Base-by-base conservation (phyloP, 2,113 vertebrate genomes). In the Typhlomys cinereus region DNA sequence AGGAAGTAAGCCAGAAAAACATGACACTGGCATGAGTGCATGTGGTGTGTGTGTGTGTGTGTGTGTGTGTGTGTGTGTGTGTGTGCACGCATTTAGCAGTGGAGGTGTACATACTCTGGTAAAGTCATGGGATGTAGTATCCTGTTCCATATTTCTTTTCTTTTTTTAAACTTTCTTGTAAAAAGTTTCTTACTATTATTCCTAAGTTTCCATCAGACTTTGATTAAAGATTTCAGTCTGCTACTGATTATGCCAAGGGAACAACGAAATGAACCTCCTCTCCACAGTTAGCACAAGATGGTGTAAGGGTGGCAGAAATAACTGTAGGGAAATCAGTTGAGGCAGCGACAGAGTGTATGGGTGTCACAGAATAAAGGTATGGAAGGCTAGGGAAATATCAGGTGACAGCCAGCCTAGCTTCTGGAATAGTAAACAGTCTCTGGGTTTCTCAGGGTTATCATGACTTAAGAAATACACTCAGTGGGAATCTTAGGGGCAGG, bases 391-490 rank as follows among this genome's bases (percentile, higher is more conserved):
- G 76, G 75, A 71, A 10, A 18, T 54, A 23, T 18, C 82, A 81
- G 66, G 54, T 11, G 34, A 85, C 80, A 76, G 78, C 18, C 29
- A 14, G 62, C 59, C 67, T 66, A 87, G 17, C 2, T 92, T 89
- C 81, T 87, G 66, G 61, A 48, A 59, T 41, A 21, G 39, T 21
- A 50, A 71, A 48, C 79, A 86, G n/a, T 66, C 48, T 39, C 54
- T n/a, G 70, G 36, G 36, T 79, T 78, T 83, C 67, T 89, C 85
- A 31, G 74, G 86, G 81, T 92, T 80, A 52, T 62, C 34, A 74
- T 64, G 66, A 27, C 87, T 59, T 31, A 31, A 87, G 83, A 88
- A 93, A 94, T 82, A n/a, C n/a, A n/a, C n/a, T n/a, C n/a, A n/a
- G n/a, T n/a, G n/a, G n/a, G n/a, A n/a, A n/a, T n/a, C n/a, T n/a